Conservation (phyloP, 1,140 invertebrate species). For the Eriosoma lanigerum region DNA sequence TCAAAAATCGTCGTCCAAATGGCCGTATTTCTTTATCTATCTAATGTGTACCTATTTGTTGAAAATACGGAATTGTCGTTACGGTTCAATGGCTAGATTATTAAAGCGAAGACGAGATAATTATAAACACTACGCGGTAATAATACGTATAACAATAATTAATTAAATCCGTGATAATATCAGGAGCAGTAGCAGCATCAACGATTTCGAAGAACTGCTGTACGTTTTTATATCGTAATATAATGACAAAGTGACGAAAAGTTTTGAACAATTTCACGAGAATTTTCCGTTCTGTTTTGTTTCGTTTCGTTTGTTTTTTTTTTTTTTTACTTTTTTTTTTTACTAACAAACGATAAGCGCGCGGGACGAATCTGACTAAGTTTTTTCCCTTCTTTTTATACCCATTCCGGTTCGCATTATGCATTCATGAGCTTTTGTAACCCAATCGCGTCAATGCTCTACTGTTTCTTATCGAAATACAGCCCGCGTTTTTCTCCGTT, state of each 20-base stretch:
- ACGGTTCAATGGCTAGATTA: too few relatives aligned
- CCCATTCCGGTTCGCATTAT: background rate
- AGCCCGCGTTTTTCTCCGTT: background rate
- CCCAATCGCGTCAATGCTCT: background rate
- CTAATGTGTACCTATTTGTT: too few relatives aligned
- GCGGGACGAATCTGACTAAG: background rate
- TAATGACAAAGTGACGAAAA: slow-evolving; percentile 6
- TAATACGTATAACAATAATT: background rate
- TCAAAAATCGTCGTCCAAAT: background rate
- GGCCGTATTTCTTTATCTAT: too few relatives aligned
- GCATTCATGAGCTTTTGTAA: slow-evolving; percentile 46
- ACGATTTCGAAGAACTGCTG: slow-evolving; percentile 1
- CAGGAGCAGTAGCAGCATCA: background rate
- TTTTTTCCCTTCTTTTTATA: background rate
- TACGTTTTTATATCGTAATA: background rate
- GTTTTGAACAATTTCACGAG: background rate
- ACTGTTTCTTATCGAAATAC: slow-evolving; percentile 32
- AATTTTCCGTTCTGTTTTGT: background rate
- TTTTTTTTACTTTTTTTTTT: background rate
- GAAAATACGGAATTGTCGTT: too few relatives aligned
- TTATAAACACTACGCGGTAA: too few relatives aligned
- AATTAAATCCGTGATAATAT: background rate
- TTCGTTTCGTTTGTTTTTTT: background rate
- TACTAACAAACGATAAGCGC: background rate
- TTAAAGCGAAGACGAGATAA: too few relatives aligned